Percentiles rank a stretch among this genome's conserved stretches.
Evolutionary conservation across 2,113 vertebrate species (phyloP).

Genomic region (Sinosuthora webbiana): DNA sequence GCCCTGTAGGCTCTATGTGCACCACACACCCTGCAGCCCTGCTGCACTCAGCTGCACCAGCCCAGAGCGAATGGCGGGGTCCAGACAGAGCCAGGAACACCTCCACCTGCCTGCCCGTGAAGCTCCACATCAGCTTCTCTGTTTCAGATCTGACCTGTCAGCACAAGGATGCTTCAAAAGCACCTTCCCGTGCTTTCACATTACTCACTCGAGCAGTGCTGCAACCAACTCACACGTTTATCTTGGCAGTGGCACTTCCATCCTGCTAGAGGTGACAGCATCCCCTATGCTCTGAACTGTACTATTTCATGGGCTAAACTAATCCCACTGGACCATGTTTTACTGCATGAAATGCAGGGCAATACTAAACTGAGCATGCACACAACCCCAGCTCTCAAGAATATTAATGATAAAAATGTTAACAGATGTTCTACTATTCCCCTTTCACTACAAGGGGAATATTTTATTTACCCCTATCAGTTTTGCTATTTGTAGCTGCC

Average conservation of each 20-base stretch:
- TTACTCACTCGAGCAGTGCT: neutral
- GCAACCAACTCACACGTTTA: fast-evolving
- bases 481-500: neutral
- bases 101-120: neutral
- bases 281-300: neutral
- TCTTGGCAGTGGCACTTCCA: neutral
- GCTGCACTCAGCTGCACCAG: neutral
- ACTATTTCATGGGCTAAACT: constrained; percentile 1
- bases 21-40: fast-evolving
- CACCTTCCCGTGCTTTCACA: neutral
- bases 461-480: neutral
- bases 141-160: neutral
- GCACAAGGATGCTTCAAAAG: neutral
- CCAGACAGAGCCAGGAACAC: neutral
- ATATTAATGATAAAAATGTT: neutral
- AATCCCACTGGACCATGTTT: neutral
- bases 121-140: neutral
- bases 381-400: neutral
- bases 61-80: fast-evolving
- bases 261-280: neutral
- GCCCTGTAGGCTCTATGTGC: neutral
- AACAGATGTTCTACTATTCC: neutral
- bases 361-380: neutral
- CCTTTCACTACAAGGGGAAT: neutral
- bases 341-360: neutral